Conservation (phyloP, 2,888 invertebrate species). For the Lycocerus yunnanus region DNA sequence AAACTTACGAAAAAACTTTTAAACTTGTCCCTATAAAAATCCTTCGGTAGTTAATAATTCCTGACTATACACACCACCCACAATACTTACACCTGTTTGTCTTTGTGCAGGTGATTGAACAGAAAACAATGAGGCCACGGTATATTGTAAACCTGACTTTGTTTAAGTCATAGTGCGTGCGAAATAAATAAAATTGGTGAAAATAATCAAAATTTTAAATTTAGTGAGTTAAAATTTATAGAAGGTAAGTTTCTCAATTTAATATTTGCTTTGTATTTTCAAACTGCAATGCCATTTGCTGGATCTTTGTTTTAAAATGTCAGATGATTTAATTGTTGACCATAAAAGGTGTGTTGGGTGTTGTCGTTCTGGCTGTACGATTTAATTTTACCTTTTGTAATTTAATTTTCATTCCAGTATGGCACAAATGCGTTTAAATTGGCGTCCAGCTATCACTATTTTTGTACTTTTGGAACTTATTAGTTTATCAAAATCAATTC, state of each 20-base stretch:
- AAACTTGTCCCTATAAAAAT: too few relatives aligned
- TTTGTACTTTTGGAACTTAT: not conserved
- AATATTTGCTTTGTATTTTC: not conserved
- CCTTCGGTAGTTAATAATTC: not conserved
- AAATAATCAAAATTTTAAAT: constrained; percentile 12
- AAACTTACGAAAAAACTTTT: too few relatives aligned
- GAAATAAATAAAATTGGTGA: constrained; percentile 13
- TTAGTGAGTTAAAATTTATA: not conserved
- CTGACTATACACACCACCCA: constrained; percentile 10
- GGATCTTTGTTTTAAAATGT: not conserved
- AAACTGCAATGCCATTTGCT: not conserved
- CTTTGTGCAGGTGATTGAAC: not conserved
- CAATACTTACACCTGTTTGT: constrained; percentile 20
- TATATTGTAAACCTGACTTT: constrained; percentile 26
- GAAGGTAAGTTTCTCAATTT: constrained; percentile 1
- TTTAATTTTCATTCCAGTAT: constrained; percentile 7
- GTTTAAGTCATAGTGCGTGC: constrained; percentile 22
- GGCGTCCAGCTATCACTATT: not conserved
- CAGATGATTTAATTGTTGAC: not conserved
- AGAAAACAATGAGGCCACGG: constrained; percentile 9
- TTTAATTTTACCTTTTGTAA: not conserved
- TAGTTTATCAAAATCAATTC: not conserved
- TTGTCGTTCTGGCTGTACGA: not conserved
- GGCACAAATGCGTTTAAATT: constrained; percentile 2
- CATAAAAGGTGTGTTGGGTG: constrained; percentile 15